These are phyloP conservation scores for Ophioderma brevispina DNA, from an alignment of 35 echinoderm and acorn worm genomes.

Conservation along the genomic window DNA sequence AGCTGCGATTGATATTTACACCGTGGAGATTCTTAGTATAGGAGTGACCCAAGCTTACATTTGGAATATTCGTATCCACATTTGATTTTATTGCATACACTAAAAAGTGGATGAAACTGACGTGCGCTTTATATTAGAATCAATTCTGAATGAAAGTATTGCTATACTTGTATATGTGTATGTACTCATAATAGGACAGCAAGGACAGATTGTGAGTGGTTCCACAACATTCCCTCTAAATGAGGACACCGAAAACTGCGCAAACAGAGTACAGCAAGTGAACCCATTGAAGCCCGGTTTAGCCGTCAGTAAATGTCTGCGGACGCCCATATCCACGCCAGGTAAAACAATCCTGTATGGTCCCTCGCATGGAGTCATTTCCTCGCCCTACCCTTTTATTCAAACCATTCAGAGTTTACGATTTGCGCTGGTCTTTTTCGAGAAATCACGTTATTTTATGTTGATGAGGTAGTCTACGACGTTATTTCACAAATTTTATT, in stretches of 20 bases:
- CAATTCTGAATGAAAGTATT: no score
- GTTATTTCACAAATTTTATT: no score
- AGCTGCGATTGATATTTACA: not conserved
- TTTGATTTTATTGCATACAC: no score
- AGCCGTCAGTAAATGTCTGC: not conserved
- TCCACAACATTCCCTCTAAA: not conserved
- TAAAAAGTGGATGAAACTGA: no score
- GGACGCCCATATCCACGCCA: not conserved
- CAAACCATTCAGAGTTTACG: no score
- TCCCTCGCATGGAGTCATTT: not conserved
- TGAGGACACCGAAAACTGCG: not conserved
- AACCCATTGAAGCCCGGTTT: not conserved
- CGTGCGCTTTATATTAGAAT: no score
- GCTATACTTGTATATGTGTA: not conserved
- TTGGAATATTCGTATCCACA: no score
- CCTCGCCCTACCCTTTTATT: not conserved
- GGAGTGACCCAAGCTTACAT: no score
- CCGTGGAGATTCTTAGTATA: no score
- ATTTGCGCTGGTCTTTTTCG: no score
- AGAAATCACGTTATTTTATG: no score
- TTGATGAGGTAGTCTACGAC: no score
- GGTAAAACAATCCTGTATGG: not conserved
- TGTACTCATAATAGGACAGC: not conserved
- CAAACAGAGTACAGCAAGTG: not conserved
- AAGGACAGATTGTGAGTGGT: not conserved